phyloP scores from a whole-genome alignment of 2,888 invertebrate genomes.

The Cheilosia soror region DNA sequence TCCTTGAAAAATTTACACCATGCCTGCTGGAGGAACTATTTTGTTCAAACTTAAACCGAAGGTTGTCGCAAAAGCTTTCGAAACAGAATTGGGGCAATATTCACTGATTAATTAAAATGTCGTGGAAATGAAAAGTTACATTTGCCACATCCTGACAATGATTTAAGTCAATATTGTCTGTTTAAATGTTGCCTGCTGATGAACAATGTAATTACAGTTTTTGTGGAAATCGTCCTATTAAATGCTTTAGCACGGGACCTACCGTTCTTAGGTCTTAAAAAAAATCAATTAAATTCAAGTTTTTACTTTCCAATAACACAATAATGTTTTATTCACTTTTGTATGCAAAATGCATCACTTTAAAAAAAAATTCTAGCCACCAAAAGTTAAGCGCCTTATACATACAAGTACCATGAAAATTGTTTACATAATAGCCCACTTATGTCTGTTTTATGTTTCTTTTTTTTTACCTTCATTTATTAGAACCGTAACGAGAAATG shows the following conservation, averaged over 20 bases:
- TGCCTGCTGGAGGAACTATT: background rate
- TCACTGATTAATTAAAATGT: background rate
- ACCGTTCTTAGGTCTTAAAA: no score
- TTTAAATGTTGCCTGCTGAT: no score
- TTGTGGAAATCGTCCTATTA: no score
- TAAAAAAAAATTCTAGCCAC: background rate
- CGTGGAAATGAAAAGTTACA: background rate
- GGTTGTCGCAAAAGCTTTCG: background rate
- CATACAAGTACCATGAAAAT: background rate
- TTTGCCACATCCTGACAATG: background rate
- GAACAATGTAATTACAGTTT: no score
- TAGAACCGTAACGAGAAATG: slow-evolving; percentile 25
- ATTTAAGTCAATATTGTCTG: background rate
- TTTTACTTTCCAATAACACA: no score
- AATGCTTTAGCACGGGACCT: no score
- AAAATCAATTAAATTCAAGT: no score
- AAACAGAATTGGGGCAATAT: background rate
- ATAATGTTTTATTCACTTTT: background rate
- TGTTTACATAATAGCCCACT: slow-evolving; percentile 10
- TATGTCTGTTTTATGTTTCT: background rate
- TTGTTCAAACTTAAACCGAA: background rate
- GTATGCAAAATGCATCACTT: background rate
- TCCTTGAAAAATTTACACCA: background rate
- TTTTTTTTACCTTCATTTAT: slow-evolving; percentile 42
- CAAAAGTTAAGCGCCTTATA: background rate